These are phyloP conservation scores for Erythrolamprus reginae DNA, from an alignment of 2,113 vertebrate species.

Conservation along the genomic window DNA sequence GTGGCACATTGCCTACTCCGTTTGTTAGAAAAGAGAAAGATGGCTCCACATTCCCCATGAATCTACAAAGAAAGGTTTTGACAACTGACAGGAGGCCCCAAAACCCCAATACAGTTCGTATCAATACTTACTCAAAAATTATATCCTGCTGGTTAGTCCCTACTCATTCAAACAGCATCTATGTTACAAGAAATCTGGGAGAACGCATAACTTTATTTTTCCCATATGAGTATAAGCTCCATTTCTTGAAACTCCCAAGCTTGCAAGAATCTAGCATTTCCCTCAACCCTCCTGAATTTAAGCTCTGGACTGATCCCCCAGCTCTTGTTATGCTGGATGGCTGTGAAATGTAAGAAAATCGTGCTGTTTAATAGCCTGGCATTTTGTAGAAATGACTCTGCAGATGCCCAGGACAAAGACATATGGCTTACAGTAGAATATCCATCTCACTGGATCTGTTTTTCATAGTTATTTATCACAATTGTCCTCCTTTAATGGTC, in stretches of 20 bases:
- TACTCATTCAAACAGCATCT: neutral
- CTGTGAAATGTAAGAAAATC: constrained; percentile 24
- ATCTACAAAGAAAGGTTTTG: neutral
- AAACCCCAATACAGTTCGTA: neutral
- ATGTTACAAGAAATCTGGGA: neutral
- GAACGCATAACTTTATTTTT: neutral
- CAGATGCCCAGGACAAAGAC: constrained; percentile 27
- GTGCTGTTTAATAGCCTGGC: constrained; percentile 28
- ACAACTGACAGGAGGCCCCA: neutral
- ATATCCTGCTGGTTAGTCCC: neutral
- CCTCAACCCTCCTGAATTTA: neutral
- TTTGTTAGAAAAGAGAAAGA: neutral
- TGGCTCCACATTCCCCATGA: neutral
- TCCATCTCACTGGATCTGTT: constrained; percentile 33
- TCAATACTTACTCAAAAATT: neutral
- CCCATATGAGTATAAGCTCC: neutral
- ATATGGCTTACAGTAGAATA: constrained; percentile 38
- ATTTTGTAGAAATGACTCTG: constrained; percentile 34
- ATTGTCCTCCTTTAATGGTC: constrained; percentile 27
- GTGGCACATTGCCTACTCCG: neutral
- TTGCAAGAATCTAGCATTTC: neutral
- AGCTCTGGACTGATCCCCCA: neutral
- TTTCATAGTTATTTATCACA: constrained; percentile 36
- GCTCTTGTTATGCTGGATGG: constrained; percentile 17
- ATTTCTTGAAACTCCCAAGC: neutral